Evolutionary conservation across 2,113 vertebrate species (phyloP).

Genomic region (Neotoma lepida): DNA sequence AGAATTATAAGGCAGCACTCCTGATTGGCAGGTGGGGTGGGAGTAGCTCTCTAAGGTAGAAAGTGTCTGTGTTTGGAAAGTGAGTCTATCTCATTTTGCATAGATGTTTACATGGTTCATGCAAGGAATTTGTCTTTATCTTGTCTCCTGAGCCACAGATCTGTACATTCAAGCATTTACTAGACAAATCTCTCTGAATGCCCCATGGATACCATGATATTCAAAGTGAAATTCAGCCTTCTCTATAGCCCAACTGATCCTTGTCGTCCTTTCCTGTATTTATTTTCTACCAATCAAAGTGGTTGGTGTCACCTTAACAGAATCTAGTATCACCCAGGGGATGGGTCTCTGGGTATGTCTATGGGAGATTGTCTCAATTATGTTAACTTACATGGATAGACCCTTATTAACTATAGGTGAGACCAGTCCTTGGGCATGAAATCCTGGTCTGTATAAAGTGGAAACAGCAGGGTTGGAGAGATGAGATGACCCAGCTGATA

Average conservation of each 20-base stretch:
- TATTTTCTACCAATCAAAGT: neutral
- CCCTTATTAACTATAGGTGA: no score
- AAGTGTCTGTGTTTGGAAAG: constrained; percentile 31
- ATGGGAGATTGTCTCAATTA: no score
- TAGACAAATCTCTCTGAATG: neutral
- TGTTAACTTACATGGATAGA: no score
- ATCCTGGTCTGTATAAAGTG: neutral
- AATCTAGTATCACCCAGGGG: neutral
- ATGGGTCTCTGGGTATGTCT: no score
- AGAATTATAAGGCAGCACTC: constrained; percentile 60
- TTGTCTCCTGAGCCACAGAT: neutral
- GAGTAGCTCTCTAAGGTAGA: constrained; percentile 51
- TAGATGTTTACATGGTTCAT: neutral
- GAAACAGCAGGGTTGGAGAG: neutral
- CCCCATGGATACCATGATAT: neutral
- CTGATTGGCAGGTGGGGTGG: constrained; percentile 39
- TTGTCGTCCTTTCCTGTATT: neutral
- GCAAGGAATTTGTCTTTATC: neutral
- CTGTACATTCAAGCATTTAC: neutral
- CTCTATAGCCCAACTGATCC: neutral
- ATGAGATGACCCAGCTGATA: neutral
- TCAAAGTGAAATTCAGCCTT: neutral
- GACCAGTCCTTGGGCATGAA: neutral
- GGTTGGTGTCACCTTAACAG: neutral
- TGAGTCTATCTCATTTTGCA: constrained; percentile 29